These are phyloP conservation scores for Limanda limanda DNA, from an alignment of 2,113 vertebrate genomes.

Conservation along the genomic window DNA sequence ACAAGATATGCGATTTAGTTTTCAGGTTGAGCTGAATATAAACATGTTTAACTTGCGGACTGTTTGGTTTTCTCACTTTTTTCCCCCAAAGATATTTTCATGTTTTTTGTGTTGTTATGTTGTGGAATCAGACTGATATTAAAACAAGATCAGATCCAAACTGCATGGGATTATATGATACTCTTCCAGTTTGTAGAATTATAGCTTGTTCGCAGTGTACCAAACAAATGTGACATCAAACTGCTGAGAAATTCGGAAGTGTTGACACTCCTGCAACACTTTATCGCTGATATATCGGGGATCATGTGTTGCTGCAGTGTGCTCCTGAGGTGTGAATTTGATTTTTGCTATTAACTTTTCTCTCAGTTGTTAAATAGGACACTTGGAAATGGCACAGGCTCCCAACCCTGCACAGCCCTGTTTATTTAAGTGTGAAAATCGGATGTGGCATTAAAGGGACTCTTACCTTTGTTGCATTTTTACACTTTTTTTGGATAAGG, in stretches of 20 bases:
- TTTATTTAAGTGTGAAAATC: conserved; percentile 9
- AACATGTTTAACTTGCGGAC: background rate
- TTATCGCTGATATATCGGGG: background rate
- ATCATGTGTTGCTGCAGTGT: conserved; percentile 27
- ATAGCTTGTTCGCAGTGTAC: background rate
- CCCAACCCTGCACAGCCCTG: background rate
- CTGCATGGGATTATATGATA: background rate
- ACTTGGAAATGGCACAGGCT: conserved; percentile 25
- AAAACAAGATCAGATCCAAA: background rate
- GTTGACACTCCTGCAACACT: conserved; percentile 2
- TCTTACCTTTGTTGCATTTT: too few species aligned
- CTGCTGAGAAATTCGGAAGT: background rate
- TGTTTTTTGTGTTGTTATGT: too few species aligned
- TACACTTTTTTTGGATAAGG: too few species aligned
- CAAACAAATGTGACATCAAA: background rate
- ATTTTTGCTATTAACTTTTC: conserved; percentile 26
- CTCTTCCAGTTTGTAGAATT: background rate
- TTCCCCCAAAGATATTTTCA: background rate
- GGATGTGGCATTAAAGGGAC: conserved; percentile 38
- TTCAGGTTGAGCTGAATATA: background rate
- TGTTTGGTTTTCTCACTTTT: background rate
- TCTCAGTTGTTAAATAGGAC: conserved; percentile 26
- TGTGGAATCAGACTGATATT: background rate
- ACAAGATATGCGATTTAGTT: background rate
- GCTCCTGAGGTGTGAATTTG: conserved; percentile 43